Conservation (phyloP, 2,113 vertebrate species). For the Mirza zaza region DNA sequence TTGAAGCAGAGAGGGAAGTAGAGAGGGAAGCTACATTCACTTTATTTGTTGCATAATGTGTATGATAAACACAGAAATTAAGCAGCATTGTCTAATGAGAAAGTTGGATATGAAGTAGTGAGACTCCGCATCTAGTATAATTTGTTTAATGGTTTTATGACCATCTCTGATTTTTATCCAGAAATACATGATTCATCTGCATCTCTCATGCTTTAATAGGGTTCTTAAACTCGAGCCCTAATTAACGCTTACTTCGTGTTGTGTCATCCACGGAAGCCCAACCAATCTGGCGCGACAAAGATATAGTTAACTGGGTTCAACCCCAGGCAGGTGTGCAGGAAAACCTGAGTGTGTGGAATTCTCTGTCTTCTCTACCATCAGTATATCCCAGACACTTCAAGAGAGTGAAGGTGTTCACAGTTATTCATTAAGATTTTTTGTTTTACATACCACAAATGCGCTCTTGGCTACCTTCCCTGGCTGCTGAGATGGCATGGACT, state of each 20-base stretch:
- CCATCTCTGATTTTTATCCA: slow-evolving; percentile 28
- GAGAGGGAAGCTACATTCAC: background rate
- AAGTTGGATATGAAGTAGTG: background rate
- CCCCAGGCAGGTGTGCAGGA: background rate
- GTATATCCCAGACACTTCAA: background rate
- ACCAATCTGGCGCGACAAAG: background rate
- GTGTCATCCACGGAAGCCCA: background rate
- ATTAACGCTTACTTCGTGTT: background rate
- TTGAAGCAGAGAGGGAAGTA: background rate
- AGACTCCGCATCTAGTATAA: background rate
- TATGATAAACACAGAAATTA: background rate
- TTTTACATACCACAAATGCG: background rate
- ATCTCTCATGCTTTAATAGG: background rate
- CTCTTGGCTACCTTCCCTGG: background rate
- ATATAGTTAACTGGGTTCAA: background rate
- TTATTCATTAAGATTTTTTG: background rate
- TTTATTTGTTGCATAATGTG: background rate
- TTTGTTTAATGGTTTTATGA: slow-evolving; percentile 6
- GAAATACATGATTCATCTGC: background rate
- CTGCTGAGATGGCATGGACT: background rate
- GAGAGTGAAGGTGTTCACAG: background rate
- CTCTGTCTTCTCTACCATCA: background rate
- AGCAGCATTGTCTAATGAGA: background rate
- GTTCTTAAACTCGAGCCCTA: background rate
- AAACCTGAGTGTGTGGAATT: background rate